phyloP scores from a whole-genome alignment of 2,888 invertebrate genomes.

The Drosophila histrio region DNA sequence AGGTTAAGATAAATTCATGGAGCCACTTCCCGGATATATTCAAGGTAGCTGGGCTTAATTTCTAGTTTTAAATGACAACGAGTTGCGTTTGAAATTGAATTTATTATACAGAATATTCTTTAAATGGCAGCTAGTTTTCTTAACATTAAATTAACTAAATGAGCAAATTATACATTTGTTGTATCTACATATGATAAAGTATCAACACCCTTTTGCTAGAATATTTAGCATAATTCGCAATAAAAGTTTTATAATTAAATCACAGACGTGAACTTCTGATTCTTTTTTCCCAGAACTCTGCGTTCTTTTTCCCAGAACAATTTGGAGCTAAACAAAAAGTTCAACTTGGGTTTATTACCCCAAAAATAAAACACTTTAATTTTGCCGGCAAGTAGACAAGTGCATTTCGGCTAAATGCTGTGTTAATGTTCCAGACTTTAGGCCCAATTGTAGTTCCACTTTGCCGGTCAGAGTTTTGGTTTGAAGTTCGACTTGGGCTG shows the following conservation, averaged over 20 bases:
- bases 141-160: not conserved
- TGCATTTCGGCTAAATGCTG: conserved; percentile 50
- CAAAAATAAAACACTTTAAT: conserved; percentile 24
- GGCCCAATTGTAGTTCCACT: conserved; percentile 21
- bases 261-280: conserved; percentile 2
- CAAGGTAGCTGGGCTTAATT: conserved; percentile 15
- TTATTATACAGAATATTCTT: not conserved
- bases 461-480: not conserved
- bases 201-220: conserved; percentile 5
- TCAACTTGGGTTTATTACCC: conserved; percentile 23
- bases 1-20: conserved; percentile 52
- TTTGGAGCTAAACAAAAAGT: conserved; percentile 31
- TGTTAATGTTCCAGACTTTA: conserved; percentile 54
- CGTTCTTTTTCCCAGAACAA: conserved; percentile 36
- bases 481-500: conserved; percentile 31
- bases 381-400: conserved; percentile 36
- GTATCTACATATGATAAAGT: not conserved
- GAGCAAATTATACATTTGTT: conserved; percentile 5
- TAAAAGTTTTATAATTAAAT: conserved; percentile 8
- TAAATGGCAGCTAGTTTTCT: not conserved
- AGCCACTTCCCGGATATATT: conserved; percentile 27
- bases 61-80: conserved; percentile 15
- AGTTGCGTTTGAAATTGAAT: not conserved
- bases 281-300: conserved; percentile 13
- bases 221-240: conserved; percentile 11